Conservation (phyloP, 92 coral and sea anemone species). For the Parazoanthus atlanticus region DNA sequence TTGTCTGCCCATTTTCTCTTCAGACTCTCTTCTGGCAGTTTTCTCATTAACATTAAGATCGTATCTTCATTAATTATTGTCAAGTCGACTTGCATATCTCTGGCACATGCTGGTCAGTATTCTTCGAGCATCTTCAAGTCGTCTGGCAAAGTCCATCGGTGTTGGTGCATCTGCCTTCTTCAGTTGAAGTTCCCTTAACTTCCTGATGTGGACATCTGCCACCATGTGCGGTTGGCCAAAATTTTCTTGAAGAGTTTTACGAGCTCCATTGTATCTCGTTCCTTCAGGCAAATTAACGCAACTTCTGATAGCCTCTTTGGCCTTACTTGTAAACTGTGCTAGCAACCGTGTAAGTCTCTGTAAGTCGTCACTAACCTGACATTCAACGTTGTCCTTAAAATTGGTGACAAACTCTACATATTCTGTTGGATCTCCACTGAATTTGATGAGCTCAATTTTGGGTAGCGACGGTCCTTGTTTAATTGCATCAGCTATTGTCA, state of each 20-base stretch:
- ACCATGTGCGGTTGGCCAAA: constrained; percentile 43
- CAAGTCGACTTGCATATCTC: constrained; percentile 57
- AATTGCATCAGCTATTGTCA: constrained; percentile 10
- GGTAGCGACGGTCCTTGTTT: constrained; percentile 66
- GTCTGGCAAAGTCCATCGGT: constrained; percentile 61
- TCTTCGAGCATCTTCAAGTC: constrained; percentile 56
- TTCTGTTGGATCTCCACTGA: constrained; percentile 73
- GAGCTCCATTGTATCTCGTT: constrained; percentile 53
- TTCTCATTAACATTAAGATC: constrained; percentile 69
- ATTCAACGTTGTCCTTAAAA: constrained; percentile 62
- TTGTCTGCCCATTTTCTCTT: constrained; percentile 74
- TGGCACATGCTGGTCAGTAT: constrained; percentile 66
- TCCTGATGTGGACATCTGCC: constrained; percentile 51
- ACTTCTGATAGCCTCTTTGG: too few relatives aligned
- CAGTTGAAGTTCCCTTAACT: constrained; percentile 43
- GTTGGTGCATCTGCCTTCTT: not conserved
- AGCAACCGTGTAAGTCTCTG: constrained; percentile 67
- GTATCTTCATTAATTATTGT: constrained; percentile 78
- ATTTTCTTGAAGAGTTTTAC: constrained; percentile 46
- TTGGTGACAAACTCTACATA: constrained; percentile 72
- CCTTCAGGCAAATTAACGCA: constrained; percentile 38
- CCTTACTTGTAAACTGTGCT: not conserved
- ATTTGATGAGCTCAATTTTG: constrained; percentile 62
- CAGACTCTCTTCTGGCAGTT: constrained; percentile 71
- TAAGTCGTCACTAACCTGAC: constrained; percentile 67